Conservation (phyloP, 2,888 invertebrate genomes). For the Melinopterus prodromus region DNA sequence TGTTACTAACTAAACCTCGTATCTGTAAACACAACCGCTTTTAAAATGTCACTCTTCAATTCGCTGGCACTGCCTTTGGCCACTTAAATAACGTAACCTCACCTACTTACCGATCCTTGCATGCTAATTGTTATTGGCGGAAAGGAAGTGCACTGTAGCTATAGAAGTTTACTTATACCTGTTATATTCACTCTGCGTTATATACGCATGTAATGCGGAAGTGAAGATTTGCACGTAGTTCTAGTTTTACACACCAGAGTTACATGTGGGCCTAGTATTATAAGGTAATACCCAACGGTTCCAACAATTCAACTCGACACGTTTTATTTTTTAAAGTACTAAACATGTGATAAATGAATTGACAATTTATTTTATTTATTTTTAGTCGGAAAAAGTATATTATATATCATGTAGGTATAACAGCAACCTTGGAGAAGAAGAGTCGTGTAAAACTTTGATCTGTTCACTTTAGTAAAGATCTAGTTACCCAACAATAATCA, state of each 20-base stretch:
- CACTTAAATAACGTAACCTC: background rate
- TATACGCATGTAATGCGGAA: background rate
- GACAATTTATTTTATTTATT: background rate
- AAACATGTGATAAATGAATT: background rate
- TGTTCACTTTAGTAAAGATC: background rate
- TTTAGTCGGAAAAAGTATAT: slow-evolving; percentile 13
- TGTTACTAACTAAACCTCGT: slow-evolving; percentile 5
- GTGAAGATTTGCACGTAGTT: slow-evolving; percentile 15
- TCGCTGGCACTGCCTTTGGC: background rate
- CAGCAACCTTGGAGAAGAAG: background rate
- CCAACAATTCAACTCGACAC: background rate
- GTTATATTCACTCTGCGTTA: slow-evolving; percentile 11
- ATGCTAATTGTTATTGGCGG: slow-evolving; percentile 27
- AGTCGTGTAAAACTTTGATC: background rate
- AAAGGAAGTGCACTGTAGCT: slow-evolving; percentile 14
- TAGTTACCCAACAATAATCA: background rate
- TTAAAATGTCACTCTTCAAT: slow-evolving; percentile 14
- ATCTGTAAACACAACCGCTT: background rate
- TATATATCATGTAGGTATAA: background rate
- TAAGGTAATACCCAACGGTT: background rate
- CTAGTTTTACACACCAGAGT: background rate
- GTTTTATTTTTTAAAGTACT: background rate
- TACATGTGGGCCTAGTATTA: slow-evolving; percentile 22
- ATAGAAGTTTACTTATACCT: slow-evolving; percentile 10
- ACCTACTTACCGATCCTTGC: slow-evolving; percentile 34